Conservation (phyloP, 2,888 invertebrate species). For the Melanophora roralis region DNA sequence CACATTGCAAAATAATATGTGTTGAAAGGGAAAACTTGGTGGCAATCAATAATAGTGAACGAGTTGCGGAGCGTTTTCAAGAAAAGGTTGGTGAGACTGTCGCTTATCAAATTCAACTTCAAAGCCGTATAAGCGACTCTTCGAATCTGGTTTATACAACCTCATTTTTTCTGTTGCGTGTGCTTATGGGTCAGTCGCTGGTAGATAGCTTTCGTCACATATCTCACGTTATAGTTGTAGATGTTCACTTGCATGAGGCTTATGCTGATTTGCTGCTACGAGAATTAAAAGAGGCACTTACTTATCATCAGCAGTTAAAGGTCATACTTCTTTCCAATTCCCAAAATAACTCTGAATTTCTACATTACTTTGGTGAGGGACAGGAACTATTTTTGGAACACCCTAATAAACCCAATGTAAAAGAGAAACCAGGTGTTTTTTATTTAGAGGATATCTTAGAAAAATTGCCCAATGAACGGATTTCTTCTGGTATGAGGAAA, state of each 20-base stretch:
- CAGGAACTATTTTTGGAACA: conserved; percentile 56
- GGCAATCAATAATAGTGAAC: conserved; percentile 91
- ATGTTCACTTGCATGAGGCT: conserved; percentile 94
- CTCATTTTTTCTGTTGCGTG: conserved; percentile 80
- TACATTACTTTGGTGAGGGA: conserved; percentile 66
- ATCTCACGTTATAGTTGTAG: conserved; percentile 92
- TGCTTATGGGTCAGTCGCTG: conserved; percentile 87
- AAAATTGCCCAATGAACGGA: conserved; percentile 42
- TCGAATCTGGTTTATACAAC: conserved; percentile 70
- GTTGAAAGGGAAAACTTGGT: conserved; percentile 93
- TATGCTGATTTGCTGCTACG: conserved; percentile 93
- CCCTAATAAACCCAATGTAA: not conserved
- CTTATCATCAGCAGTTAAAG: conserved; percentile 83
- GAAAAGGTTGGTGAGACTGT: conserved; percentile 84
- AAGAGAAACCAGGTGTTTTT: conserved; percentile 35
- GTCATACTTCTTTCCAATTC: conserved; percentile 92
- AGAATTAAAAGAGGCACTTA: conserved; percentile 85
- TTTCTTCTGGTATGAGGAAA: conserved; percentile 28
- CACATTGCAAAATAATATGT: conserved; percentile 89
- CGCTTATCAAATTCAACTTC: conserved; percentile 77
- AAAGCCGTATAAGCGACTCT: conserved; percentile 67
- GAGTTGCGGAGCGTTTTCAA: conserved; percentile 84
- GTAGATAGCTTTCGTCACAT: conserved; percentile 67
- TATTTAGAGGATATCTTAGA: conserved; percentile 63
- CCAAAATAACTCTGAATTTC: conserved; percentile 57